A percentile compares a stretch with the other conserved stretches of the same genome.
phyloP scores from a whole-genome alignment of 2,797 vertebrate genomes.

The Phataginus tetradactyla region DNA sequence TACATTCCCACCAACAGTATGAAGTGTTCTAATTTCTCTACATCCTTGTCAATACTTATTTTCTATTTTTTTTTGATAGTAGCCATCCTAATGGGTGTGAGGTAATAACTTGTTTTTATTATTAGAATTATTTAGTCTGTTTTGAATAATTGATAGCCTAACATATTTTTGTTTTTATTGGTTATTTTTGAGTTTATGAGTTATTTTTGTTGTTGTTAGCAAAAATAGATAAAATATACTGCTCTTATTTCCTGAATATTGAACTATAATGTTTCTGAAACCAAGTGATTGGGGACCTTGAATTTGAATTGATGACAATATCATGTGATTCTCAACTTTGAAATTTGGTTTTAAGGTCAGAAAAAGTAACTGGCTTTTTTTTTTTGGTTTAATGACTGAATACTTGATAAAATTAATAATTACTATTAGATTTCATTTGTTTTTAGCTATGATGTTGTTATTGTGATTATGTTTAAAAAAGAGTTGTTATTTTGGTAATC shows the following conservation, averaged over 20 bases:
- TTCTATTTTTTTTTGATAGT: background rate
- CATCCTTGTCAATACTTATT: background rate
- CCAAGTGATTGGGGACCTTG: background rate
- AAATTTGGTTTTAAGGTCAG: constrained; percentile 17
- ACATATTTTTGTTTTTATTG: constrained; percentile 22
- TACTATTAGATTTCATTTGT: background rate
- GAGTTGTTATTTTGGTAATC: background rate
- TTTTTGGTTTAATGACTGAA: background rate
- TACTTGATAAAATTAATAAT: background rate
- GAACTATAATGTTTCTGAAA: background rate
- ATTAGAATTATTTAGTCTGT: constrained; percentile 8
- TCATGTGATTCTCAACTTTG: constrained; percentile 16
- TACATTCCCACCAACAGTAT: background rate
- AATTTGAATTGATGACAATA: background rate
- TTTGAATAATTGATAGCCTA: background rate
- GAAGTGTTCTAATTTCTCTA: background rate
- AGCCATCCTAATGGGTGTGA: background rate
- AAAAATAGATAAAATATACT: constrained; percentile 22
- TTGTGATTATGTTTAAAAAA: background rate
- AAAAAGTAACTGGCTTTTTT: background rate
- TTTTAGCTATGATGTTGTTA: background rate
- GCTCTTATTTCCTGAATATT: constrained; percentile 37
- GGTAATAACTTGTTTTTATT: constrained; percentile 6
- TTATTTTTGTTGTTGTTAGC: background rate
- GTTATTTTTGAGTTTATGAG: background rate